phyloP scores from a whole-genome alignment of 2,888 invertebrate genomes.

The Synanthedon formicaeformis region DNA sequence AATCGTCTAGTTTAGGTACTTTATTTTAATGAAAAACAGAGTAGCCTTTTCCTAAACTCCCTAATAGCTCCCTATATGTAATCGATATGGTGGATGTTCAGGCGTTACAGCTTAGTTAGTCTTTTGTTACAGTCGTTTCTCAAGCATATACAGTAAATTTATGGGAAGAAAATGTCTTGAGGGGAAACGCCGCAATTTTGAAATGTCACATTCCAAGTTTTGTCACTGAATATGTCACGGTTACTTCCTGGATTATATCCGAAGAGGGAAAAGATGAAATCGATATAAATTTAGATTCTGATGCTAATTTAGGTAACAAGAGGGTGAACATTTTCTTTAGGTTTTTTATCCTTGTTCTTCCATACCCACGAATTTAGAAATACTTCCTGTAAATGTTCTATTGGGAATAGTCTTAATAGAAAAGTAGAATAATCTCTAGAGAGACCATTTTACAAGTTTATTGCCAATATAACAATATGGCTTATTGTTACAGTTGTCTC shows the following conservation, averaged over 20 bases:
- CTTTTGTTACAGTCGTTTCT: conserved; percentile 81
- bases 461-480: not conserved
- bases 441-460: too few species aligned
- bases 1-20: conserved; percentile 47
- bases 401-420: too few species aligned
- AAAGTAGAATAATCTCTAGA: too few species aligned
- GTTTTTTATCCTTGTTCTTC: not conserved
- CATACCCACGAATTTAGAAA: too few species aligned
- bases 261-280: conserved; percentile 64
- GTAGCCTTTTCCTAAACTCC: conserved; percentile 7
- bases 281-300: conserved; percentile 60
- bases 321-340: not conserved
- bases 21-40: not conserved
- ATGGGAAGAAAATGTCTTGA: conserved; percentile 92
- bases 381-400: too few species aligned
- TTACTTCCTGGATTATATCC: conserved; percentile 88
- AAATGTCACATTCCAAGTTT: conserved; percentile 95
- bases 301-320: conserved; percentile 48
- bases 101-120: not conserved
- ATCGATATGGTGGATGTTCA: not conserved
- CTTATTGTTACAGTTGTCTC: conserved; percentile 81
- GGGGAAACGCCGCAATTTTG: conserved; percentile 89
- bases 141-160: conserved; percentile 90
- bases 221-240: conserved; percentile 89
- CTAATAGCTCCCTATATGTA: not conserved